phyloP scores from a whole-genome alignment of 2,113 vertebrate genomes.

The Chlorocebus sabaeus region DNA sequence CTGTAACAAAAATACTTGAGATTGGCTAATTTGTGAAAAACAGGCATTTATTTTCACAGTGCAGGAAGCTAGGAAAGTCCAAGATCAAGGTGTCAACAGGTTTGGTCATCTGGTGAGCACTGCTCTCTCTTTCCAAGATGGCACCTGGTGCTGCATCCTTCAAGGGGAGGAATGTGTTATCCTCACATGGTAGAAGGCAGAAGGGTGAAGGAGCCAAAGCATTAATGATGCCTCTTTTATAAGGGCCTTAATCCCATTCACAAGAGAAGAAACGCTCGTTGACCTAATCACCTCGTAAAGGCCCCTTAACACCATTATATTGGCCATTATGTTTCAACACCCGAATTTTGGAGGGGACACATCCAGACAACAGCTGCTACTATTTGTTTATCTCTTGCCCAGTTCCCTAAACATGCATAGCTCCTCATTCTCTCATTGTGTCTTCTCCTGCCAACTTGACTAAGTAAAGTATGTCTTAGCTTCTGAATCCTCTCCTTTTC shows the following conservation, averaged over 20 bases:
- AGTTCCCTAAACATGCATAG: not conserved
- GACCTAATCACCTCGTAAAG: not conserved
- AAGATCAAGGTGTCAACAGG: not conserved
- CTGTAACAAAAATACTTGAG: not conserved
- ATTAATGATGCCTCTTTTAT: not conserved
- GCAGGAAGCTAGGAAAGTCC: not conserved
- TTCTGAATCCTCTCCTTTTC: not conserved
- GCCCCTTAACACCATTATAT: not conserved
- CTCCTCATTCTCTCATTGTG: not conserved
- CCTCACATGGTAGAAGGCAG: not conserved
- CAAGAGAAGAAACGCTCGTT: not conserved
- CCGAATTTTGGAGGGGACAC: not conserved
- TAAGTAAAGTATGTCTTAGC: not conserved
- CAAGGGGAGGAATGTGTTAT: not conserved
- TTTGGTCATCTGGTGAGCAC: not conserved
- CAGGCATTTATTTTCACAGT: not conserved
- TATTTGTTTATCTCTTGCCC: not conserved
- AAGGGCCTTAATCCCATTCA: not conserved
- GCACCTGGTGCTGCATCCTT: not conserved
- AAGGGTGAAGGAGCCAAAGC: not conserved
- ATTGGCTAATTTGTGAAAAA: not conserved
- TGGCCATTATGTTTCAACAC: not conserved
- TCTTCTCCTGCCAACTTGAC: not conserved
- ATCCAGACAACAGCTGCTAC: not conserved
- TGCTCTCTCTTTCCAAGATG: not conserved